Conservation (phyloP, 2,113 vertebrate species). For the Cygnus atratus region DNA sequence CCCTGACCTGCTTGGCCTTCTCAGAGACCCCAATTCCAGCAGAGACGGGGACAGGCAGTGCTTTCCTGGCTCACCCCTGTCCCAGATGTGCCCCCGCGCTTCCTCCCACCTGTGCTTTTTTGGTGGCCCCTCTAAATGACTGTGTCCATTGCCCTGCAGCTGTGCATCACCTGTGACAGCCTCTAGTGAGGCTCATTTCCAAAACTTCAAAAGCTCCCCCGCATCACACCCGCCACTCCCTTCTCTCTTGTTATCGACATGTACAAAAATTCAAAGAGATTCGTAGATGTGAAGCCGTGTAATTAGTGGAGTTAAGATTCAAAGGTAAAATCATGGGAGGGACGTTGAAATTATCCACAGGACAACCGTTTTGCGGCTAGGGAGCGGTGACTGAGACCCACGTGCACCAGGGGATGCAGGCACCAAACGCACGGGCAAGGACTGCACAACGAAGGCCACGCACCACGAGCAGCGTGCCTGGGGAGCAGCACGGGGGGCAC, state of each 20-base stretch:
- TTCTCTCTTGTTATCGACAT: rapidly evolving
- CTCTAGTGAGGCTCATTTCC: too few species aligned
- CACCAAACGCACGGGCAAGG: rapidly evolving
- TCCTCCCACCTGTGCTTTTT: neutral
- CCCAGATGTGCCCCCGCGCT: neutral
- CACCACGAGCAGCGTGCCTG: neutral
- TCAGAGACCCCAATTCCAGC: neutral
- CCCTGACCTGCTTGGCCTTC: neutral
- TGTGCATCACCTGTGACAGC: neutral
- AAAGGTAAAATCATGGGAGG: neutral
- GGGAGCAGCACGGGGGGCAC: too few species aligned
- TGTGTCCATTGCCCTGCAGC: rapidly evolving
- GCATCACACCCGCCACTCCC: neutral
- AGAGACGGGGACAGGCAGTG: neutral
- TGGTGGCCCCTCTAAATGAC: neutral
- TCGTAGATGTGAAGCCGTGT: rapidly evolving
- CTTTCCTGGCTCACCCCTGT: neutral
- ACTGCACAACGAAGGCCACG: neutral
- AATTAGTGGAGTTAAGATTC: too few species aligned
- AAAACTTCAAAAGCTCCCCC: neutral
- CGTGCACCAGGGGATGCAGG: rapidly evolving
- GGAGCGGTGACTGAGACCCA: neutral
- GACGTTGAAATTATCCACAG: rapidly evolving
- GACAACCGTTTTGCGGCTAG: neutral
- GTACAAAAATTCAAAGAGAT: neutral